Conservation (phyloP, 2,888 invertebrate genomes). For the Ophion costatus region DNA sequence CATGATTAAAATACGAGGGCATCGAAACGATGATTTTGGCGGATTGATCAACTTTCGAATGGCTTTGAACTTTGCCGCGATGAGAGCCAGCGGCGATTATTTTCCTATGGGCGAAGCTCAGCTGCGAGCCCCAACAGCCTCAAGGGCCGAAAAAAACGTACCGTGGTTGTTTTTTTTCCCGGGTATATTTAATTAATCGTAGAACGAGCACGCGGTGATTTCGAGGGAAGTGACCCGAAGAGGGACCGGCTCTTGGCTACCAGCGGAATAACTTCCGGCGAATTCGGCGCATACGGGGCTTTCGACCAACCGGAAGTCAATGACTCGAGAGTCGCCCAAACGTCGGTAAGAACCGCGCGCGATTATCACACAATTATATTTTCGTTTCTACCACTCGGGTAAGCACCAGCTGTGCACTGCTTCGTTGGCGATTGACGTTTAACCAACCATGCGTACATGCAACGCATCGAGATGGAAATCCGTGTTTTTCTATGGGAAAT, state of each 20-base stretch:
- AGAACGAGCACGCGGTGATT: slow-evolving; percentile 39
- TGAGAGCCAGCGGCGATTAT: neutral
- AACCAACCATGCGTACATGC: slow-evolving; percentile 13
- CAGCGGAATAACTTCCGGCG: slow-evolving; percentile 60
- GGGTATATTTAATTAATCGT: slow-evolving; percentile 30
- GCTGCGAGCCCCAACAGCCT: neutral
- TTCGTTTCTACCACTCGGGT: slow-evolving; percentile 54
- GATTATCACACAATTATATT: slow-evolving; percentile 58
- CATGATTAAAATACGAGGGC: no score
- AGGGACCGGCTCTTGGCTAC: slow-evolving; percentile 51
- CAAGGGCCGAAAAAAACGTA: neutral
- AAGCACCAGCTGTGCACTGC: slow-evolving; percentile 51
- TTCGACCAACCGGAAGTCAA: slow-evolving; percentile 57
- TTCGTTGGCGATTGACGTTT: slow-evolving; percentile 52
- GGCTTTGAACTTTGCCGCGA: neutral
- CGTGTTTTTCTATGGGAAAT: neutral
- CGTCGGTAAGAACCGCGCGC: slow-evolving; percentile 14
- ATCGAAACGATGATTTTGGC: no score
- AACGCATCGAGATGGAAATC: neutral
- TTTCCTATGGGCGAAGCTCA: neutral
- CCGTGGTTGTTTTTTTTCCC: slow-evolving; percentile 43
- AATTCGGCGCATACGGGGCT: slow-evolving; percentile 9
- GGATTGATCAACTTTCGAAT: neutral
- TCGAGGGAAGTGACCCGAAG: slow-evolving; percentile 56
- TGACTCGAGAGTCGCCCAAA: slow-evolving; percentile 35